A percentile compares a stretch with the other conserved stretches of the same genome.
Evolutionary conservation across 2,113 vertebrate genomes (phyloP).

Genomic region (Atractosteus spatula): DNA sequence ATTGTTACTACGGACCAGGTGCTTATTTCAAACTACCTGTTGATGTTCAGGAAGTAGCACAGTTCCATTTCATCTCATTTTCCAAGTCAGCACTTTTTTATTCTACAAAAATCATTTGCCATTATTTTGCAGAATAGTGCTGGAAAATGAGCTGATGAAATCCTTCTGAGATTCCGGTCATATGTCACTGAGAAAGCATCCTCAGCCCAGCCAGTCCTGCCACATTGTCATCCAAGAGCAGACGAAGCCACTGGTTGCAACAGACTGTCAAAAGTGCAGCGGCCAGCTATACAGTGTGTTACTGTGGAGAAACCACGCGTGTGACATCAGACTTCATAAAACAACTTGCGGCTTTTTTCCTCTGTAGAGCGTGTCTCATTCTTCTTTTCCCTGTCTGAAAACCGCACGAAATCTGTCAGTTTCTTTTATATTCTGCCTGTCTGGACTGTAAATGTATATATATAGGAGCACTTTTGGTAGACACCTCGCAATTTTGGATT

Average conservation of each 20-base stretch:
- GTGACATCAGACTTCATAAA: conserved; percentile 11
- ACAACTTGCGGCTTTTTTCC: conserved; percentile 10
- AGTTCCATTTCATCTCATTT: neutral
- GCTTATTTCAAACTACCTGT: too few relatives aligned
- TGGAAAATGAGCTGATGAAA: conserved; percentile 2
- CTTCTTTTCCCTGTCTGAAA: conserved; percentile 6
- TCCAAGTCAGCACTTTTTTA: neutral
- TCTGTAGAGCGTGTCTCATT: neutral
- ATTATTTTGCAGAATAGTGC: neutral
- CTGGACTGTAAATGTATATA: conserved; percentile 6
- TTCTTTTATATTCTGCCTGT: neutral
- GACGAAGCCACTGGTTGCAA: neutral
- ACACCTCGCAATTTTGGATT: conserved; percentile 49
- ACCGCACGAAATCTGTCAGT: neutral
- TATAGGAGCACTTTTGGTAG: conserved; percentile 33
- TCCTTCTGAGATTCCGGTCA: neutral
- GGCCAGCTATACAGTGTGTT: neutral
- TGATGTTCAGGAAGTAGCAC: too few relatives aligned
- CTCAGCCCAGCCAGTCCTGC: neutral
- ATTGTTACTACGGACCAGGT: too few relatives aligned
- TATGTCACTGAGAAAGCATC: neutral
- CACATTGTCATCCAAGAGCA: neutral
- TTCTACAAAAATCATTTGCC: neutral
- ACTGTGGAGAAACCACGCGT: neutral
- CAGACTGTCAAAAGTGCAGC: neutral